These are phyloP conservation scores for Drosophila pseudotakahashii DNA, from an alignment of 2,888 invertebrate genomes.

Conservation along the genomic window DNA sequence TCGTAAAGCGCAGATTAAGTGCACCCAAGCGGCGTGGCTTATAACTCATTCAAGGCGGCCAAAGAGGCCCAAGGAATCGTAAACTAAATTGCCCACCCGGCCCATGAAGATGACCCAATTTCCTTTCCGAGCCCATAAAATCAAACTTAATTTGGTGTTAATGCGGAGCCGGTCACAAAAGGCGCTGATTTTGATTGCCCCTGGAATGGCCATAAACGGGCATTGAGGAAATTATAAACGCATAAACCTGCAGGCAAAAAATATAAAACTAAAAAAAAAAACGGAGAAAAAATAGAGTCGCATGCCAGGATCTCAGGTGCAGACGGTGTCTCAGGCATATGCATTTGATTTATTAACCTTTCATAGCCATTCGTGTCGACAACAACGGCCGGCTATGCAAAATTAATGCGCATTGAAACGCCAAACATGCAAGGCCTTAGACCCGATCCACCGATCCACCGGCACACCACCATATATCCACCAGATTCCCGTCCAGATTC, in stretches of 20 bases:
- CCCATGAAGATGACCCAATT: conserved; percentile 64
- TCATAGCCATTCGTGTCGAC: conserved; percentile 79
- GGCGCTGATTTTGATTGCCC: conserved; percentile 68
- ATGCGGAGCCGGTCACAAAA: conserved; percentile 64
- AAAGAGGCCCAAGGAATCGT: conserved; percentile 1
- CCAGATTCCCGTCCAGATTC: neutral
- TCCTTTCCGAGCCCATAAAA: conserved; percentile 55
- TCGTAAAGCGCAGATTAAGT: conserved; percentile 67
- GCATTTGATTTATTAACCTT: conserved; percentile 81
- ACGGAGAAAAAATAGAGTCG: conserved; percentile 22
- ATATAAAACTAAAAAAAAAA: conserved; percentile 11
- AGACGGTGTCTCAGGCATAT: conserved; percentile 69
- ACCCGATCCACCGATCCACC: conserved; percentile 15
- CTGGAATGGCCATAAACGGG: conserved; percentile 63
- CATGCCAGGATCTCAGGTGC: conserved; percentile 65
- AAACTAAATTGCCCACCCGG: conserved; percentile 5
- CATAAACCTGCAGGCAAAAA: conserved; percentile 55
- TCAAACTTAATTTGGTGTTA: conserved; percentile 72
- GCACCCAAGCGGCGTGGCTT: conserved; percentile 38
- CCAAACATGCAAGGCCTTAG: conserved; percentile 72
- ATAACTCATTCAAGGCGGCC: conserved; percentile 55
- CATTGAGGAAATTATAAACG: conserved; percentile 78
- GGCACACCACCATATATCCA: conserved; percentile 5
- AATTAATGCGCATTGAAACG: conserved; percentile 80
- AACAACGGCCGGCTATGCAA: conserved; percentile 56